Evolutionary conservation across 2,113 vertebrate species (phyloP), one percentile per base, ranked within the genome.

Genomic region (Cyanocitta stelleri): DNA sequence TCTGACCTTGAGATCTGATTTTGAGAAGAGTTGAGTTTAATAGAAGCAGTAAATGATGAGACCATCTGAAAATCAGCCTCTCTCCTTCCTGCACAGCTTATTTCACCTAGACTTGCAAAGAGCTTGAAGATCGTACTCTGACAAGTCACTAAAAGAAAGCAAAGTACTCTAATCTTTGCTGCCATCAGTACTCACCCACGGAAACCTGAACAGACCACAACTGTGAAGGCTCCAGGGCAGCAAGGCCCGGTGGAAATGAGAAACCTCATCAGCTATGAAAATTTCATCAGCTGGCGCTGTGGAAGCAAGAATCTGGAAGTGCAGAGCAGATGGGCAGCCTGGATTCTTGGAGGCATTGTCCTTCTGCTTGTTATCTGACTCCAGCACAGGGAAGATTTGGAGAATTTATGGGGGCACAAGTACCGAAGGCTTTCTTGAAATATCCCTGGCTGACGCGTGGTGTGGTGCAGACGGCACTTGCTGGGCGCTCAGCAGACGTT

Each of bases 391-490:
- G 96, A 96, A 89, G 97, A 90, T 91, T 96, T 96, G 95, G 96
- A 98, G 97, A 98, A 98, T 98, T 98, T 98, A 98, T 98, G 85
- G 97, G 97, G 94, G 87, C 93, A 97, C 80, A 97, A 97, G 97
- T 94, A 98, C 90, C 2, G 5, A 92, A 97, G 91, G 71, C 93
- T 97, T 81, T 98, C 97, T 87, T 93, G 97, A 98, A 98, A 97
- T 98, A 98, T 97, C 97, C 94, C 94, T 97, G 94, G 77, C 87
- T 95, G 96, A 94, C 85, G 83, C 1, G 75, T 91, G 97, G 94
- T 94, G 96, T 22, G n/a, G 66, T 80, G 48, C 89, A 92, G 89
- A 80, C 23, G 6, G 67, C 90, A 51, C 85, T 89, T 61, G 73
- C 84, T 24, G 64, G 92, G 91, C 4, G 52, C 41, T 19, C 78